Evolutionary conservation across 1,140 invertebrate genomes (phyloP).

Genomic region (Alviniconcha marisindica): DNA sequence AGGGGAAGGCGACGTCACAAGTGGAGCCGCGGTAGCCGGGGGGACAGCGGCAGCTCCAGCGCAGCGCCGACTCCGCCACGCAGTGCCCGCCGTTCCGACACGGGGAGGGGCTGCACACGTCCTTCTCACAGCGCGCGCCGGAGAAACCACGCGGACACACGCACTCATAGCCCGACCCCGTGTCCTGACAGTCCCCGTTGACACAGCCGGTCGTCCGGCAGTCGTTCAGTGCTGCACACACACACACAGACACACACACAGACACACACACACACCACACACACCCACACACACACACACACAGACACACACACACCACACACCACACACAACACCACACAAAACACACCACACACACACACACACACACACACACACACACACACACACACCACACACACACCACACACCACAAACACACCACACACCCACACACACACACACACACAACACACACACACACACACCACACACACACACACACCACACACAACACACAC

Average conservation of each 20-base stretch:
- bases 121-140: background rate
- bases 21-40: slow-evolving; percentile 78
- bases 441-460: too few species aligned
- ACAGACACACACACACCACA: background rate
- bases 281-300: background rate
- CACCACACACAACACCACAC: slow-evolving; percentile 12
- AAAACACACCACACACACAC: too few species aligned
- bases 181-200: background rate
- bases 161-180: background rate
- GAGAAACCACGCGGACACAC: background rate
- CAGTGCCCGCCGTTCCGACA: slow-evolving; percentile 44
- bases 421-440: too few species aligned
- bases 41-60: slow-evolving; percentile 70
- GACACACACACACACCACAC: too few species aligned
- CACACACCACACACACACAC: slow-evolving; percentile 13
- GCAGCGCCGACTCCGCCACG: background rate
- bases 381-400: too few species aligned
- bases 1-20: slow-evolving; percentile 77
- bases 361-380: too few species aligned
- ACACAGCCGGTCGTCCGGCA: background rate
- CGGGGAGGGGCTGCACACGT: slow-evolving; percentile 8
- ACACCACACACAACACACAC: background rate
- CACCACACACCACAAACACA: too few species aligned
- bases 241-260: background rate
- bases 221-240: background rate